phyloP scores from a whole-genome alignment of 1,140 invertebrate genomes.

The Probaryconus sp. region DNA sequence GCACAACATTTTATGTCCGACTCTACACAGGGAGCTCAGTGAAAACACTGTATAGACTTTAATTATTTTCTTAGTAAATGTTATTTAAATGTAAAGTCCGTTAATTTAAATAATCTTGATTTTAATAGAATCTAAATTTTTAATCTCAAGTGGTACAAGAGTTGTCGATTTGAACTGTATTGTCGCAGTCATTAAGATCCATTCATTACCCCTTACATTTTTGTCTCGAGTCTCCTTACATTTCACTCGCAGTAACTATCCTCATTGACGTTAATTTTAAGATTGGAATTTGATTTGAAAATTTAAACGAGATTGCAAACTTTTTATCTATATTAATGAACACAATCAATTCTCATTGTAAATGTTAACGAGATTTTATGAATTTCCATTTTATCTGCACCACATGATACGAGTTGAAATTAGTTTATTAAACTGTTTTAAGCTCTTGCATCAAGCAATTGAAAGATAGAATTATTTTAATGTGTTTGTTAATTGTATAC shows the following conservation, averaged over 20 bases:
- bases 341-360: conserved; percentile 8
- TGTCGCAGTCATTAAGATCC: conserved; percentile 6
- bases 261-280: conserved; percentile 12
- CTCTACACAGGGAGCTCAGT: too few relatives aligned
- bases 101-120: conserved; percentile 3
- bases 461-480: not conserved
- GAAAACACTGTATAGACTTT: not conserved
- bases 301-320: conserved; percentile 1
- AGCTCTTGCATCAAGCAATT: too few relatives aligned
- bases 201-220: conserved; percentile 27
- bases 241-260: conserved; percentile 13
- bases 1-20: too few relatives aligned
- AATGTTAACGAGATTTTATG: not conserved
- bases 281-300: conserved; percentile 4
- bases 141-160: conserved; percentile 10
- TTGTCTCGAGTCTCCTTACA: conserved; percentile 1
- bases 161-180: conserved; percentile 14
- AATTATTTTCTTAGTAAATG: conserved; percentile 9
- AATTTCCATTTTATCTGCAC: not conserved
- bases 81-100: conserved; percentile 13
- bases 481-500: too few relatives aligned
- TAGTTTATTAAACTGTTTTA: not conserved
- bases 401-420: not conserved
- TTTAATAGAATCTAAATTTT: conserved; percentile 34
- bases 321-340: conserved; percentile 10